phyloP scores from a whole-genome alignment of 2,888 invertebrate species.

The Eristalis arbustorum region DNA sequence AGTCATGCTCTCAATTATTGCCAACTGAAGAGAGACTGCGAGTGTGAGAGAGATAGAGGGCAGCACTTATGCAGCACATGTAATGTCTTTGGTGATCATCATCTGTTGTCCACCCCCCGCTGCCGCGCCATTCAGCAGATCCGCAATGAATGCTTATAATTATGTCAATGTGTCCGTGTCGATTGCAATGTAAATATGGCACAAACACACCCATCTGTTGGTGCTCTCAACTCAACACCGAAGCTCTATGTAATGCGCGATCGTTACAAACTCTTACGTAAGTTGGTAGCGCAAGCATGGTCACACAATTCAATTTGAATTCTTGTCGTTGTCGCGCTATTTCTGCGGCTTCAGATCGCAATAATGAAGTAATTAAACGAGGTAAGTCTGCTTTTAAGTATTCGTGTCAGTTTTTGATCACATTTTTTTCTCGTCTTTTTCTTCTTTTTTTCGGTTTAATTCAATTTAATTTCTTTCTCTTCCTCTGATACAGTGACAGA shows the following conservation, averaged over 20 bases:
- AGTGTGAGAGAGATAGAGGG: conserved; percentile 30
- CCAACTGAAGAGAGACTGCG: too few species aligned
- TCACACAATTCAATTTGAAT: conserved; percentile 65
- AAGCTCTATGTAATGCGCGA: conserved; percentile 34
- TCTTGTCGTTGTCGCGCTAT: conserved; percentile 56
- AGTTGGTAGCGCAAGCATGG: conserved; percentile 54
- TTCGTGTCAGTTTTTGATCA: conserved; percentile 52
- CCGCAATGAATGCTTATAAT: neutral
- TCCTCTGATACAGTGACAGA: conserved; percentile 45
- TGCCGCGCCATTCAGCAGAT: neutral
- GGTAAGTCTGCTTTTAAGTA: conserved; percentile 54
- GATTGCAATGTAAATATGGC: conserved; percentile 37
- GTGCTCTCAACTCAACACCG: neutral
- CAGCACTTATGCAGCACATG: conserved; percentile 18
- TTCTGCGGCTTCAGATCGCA: conserved; percentile 50
- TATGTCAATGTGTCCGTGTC: conserved; percentile 37
- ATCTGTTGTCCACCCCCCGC: conserved; percentile 1
- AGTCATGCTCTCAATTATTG: conserved; percentile 23
- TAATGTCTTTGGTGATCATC: conserved; percentile 29
- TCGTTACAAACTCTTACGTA: conserved; percentile 65
- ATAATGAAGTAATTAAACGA: conserved; percentile 61
- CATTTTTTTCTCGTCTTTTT: conserved; percentile 15
- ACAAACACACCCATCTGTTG: conserved; percentile 2
- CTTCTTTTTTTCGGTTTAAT: conserved; percentile 14
- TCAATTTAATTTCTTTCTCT: conserved; percentile 21